These are phyloP conservation scores for Rallus limicola DNA, from an alignment of 2,113 vertebrate genomes.

Conservation along the genomic window DNA sequence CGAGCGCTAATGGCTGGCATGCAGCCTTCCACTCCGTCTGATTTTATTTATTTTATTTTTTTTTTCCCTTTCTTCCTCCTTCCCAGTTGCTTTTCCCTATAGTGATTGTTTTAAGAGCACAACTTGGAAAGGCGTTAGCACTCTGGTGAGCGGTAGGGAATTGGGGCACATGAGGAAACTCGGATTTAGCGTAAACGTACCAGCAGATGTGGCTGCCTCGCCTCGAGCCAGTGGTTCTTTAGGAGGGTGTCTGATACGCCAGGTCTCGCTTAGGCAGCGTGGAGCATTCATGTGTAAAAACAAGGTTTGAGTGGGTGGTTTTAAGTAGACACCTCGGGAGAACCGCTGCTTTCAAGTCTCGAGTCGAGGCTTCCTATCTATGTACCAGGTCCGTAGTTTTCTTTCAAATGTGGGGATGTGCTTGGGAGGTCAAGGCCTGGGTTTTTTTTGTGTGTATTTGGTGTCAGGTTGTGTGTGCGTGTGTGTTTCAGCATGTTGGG, in stretches of 20 bases:
- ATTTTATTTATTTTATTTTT: neutral
- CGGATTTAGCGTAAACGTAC: conserved; percentile 38
- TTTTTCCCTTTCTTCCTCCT: neutral
- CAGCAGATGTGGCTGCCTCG: conserved; percentile 59
- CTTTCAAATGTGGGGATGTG: neutral
- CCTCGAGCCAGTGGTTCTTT: conserved; percentile 19
- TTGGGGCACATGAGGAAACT: conserved; percentile 62
- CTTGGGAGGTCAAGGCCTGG: neutral
- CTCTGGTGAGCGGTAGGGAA: conserved; percentile 51
- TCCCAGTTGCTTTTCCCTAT: conserved; percentile 37
- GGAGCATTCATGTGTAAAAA: conserved; percentile 30
- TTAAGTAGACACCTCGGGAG: conserved; percentile 39
- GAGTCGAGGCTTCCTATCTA: neutral
- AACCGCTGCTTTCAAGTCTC: neutral
- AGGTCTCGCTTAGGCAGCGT: neutral
- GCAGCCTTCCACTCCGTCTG: conserved; percentile 41
- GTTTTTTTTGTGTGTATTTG: conserved; percentile 30
- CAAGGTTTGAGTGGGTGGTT: conserved; percentile 44
- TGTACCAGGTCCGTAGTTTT: neutral
- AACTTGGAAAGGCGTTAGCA: conserved; percentile 61
- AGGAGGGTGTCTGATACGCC: neutral
- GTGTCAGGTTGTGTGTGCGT: neutral
- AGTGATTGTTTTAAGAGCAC: conserved; percentile 58
- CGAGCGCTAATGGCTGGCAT: conserved; percentile 62
- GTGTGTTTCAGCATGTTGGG: neutral